Percentiles rank a stretch among this genome's conserved stretches.
Conservation (phyloP, 2,113 vertebrate species). For the Trachemys scripta region DNA sequence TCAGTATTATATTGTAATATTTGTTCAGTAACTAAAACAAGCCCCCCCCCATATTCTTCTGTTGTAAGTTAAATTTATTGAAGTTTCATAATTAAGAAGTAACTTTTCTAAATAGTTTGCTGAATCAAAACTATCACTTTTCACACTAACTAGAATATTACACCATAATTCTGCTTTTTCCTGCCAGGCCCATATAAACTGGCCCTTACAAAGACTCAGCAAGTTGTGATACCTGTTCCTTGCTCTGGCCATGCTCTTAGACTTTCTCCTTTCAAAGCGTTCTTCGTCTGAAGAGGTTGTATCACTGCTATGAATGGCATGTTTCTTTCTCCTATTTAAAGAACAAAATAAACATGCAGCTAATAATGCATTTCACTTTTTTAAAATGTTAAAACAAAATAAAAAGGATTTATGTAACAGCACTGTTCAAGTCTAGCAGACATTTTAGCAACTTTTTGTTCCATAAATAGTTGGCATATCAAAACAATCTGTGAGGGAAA, state of each 20-base stretch:
- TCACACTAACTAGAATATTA: background rate
- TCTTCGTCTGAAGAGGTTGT: conserved; percentile 98
- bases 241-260: conserved; percentile 97
- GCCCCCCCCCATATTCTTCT: background rate
- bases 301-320: conserved; percentile 99
- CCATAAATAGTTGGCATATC: background rate
- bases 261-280: conserved; percentile 97
- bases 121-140: background rate
- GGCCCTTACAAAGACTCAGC: background rate
- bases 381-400: conserved; percentile 4
- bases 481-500: background rate
- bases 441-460: background rate
- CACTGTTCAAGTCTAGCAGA: background rate
- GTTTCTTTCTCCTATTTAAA: conserved; percentile 93
- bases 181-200: background rate
- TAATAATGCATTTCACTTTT: background rate
- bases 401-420: background rate
- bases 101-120: background rate
- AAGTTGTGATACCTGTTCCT: conserved; percentile 88
- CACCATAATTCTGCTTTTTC: background rate
- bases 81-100: background rate
- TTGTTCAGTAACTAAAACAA: background rate
- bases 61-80: background rate
- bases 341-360: conserved; percentile 32
- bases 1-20: background rate